Conservation (phyloP, 2,797 vertebrate genomes). For the Platalea minor region DNA sequence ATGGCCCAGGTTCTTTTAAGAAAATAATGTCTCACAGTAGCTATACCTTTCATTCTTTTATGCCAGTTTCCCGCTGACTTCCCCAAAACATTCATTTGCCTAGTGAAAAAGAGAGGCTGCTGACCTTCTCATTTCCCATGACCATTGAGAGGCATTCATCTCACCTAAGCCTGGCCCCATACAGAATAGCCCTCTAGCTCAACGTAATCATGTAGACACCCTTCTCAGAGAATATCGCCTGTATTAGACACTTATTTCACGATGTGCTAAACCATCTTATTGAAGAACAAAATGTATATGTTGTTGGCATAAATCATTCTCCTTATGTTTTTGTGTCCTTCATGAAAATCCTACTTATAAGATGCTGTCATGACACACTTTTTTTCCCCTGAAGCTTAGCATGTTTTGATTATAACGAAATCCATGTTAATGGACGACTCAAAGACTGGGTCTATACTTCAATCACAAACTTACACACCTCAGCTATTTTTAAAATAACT, state of each 20-base stretch:
- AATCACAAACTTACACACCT: conserved; percentile 30
- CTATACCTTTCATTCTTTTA: not conserved
- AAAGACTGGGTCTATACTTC: not conserved
- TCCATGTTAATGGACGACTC: conserved; percentile 4
- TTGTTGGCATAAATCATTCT: not conserved
- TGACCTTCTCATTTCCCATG: conserved; percentile 11
- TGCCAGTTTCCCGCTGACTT: conserved; percentile 42
- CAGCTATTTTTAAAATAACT: conserved; percentile 46
- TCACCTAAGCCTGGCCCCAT: not conserved
- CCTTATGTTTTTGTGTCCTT: not conserved
- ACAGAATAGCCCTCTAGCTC: not conserved
- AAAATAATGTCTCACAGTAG: not conserved
- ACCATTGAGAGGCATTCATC: not conserved
- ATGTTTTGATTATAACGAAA: conserved; percentile 10
- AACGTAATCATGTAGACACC: not conserved
- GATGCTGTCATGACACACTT: not conserved
- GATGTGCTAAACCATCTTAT: not conserved
- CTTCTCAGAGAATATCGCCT: not conserved
- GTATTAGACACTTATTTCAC: not conserved
- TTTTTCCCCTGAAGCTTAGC: not conserved
- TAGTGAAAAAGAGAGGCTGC: conserved; percentile 1
- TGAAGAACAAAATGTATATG: not conserved
- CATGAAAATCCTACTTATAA: not conserved
- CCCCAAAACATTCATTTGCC: conserved; percentile 35
- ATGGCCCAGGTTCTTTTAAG: not conserved